Conservation (phyloP, 2,113 vertebrate genomes). For the Cettia cetti region DNA sequence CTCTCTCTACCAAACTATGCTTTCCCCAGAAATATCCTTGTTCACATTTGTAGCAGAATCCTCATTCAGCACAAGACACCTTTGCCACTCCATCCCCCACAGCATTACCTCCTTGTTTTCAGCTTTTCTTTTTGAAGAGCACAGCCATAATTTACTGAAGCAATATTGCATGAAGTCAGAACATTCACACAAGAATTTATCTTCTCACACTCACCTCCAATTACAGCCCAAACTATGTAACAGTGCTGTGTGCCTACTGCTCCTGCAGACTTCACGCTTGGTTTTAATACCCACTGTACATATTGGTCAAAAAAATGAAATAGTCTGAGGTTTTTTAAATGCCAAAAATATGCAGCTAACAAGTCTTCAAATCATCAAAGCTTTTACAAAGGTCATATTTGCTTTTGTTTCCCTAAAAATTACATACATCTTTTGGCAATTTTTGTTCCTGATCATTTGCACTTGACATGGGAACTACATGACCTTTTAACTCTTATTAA, state of each 20-base stretch:
- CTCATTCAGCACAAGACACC: neutral
- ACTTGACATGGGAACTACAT: neutral
- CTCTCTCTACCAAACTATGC: neutral
- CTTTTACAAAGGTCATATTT: neutral
- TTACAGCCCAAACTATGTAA: neutral
- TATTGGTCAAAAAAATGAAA: neutral
- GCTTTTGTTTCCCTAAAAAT: neutral
- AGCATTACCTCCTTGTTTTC: neutral
- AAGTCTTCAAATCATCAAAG: neutral
- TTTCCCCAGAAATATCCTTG: neutral
- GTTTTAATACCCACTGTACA: neutral
- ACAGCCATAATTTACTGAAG: neutral
- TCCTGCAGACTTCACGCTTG: neutral
- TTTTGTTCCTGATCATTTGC: neutral
- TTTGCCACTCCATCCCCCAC: neutral
- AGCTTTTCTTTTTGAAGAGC: neutral
- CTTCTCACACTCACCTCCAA: neutral
- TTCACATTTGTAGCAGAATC: neutral
- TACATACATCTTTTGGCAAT: neutral
- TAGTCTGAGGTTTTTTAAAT: neutral
- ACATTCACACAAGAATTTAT: neutral
- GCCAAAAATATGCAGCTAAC: neutral
- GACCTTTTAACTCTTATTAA: conserved; percentile 8
- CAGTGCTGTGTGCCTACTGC: neutral
- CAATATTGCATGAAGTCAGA: neutral